Base-by-base conservation (phyloP, 2,888 invertebrate species). In the Xanthia icteritia region DNA sequence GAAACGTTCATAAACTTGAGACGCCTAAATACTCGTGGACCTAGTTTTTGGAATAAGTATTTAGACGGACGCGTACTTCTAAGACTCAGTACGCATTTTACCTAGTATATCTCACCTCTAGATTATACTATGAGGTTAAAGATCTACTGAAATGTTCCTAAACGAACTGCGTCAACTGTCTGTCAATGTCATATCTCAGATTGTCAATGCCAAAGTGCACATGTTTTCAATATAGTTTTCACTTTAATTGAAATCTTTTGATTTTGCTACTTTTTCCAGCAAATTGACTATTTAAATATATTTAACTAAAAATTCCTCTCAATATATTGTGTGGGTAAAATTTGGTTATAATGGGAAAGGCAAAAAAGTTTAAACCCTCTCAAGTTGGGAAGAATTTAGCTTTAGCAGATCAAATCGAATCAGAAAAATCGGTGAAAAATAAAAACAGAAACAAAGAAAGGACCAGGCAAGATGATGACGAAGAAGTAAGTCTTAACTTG, bases 391-490 rank as follows among this genome's bases (percentile, higher is more conserved):
- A 92, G 86, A 97, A 97, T 91, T 93, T 97, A 61, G 97, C 97
- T 5, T 95, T 99, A 73, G 98, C 98, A 36, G 97, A 98, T 89
- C 98, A 99, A 94, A 98, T 99, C 77, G 97, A 97, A 90, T 97
- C 97, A 9, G 97, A 97, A 4, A 97, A 97, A 92, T 95, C 97
- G 42, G 97, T 97, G 0, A 98, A 97, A 92, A 93, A 94, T 60
- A 98, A 97, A 92, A 97, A 97, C 84, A 97, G 98, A 81, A 97
- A 94, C 17, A 99, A 98, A 95, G 96, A 97, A 71, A 97, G 98
- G 77, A 93, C 97, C 61, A 97, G 98, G 45, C 97, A 97, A 71
- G 98, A 98, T 83, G 98, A 98, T 81, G 98, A 98, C 77, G 98
- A 98, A 92, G 97, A 98, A 97, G 98, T 98, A 96, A 82, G n/a